These are phyloP conservation scores for Thaleichthys pacificus DNA, from an alignment of 2,797 vertebrate genomes.

Conservation along the genomic window DNA sequence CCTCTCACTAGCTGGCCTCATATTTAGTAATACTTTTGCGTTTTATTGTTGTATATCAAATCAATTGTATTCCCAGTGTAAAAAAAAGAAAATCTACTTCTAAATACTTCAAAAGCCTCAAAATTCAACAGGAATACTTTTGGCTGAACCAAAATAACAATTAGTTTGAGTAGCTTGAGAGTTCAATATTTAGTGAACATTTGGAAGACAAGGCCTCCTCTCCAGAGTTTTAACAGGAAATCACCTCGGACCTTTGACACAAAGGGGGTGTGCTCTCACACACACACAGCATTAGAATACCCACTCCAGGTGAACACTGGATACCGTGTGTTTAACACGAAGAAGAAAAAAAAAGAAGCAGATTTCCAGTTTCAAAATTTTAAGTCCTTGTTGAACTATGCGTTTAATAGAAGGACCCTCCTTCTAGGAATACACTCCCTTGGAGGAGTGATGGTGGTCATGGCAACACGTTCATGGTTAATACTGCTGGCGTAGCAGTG, in stretches of 20 bases:
- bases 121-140: not conserved
- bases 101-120: not conserved
- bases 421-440: constrained; percentile 2
- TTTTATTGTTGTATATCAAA: not conserved
- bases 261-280: constrained; percentile 1
- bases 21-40: no score
- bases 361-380: not conserved
- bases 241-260: constrained; percentile 15
- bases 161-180: not conserved
- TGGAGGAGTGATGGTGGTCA: constrained; percentile 54
- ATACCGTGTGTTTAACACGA: constrained; percentile 9
- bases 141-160: not conserved
- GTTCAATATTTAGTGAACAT: not conserved
- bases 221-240: not conserved
- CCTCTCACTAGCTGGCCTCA: not conserved
- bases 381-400: not conserved
- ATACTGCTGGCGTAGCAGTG: constrained; percentile 67
- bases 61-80: not conserved
- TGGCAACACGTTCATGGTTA: constrained; percentile 53
- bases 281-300: constrained; percentile 51
- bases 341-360: not conserved
- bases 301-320: not conserved
- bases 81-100: no score
- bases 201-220: not conserved
- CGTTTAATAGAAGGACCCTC: constrained; percentile 26